A percentile compares a stretch with the other conserved stretches of the same genome.
These are phyloP conservation scores for Etia nguti DNA, from an alignment of 2,113 vertebrate genomes.

Conservation along the genomic window DNA sequence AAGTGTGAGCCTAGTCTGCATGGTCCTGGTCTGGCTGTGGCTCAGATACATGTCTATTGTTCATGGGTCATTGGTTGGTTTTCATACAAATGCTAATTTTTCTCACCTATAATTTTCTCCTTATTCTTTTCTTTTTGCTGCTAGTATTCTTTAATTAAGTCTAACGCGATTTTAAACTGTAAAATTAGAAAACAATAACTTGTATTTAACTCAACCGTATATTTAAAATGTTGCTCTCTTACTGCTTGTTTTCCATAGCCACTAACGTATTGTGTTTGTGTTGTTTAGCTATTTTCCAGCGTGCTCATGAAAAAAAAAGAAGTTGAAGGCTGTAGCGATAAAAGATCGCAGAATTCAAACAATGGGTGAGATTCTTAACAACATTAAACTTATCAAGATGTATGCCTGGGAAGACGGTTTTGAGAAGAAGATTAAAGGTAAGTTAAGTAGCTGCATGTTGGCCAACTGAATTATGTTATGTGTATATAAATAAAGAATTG, in stretches of 20 bases:
- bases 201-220: neutral
- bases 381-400: constrained; percentile 82
- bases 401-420: constrained; percentile 80
- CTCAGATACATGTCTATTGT: neutral
- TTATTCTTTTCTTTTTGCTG: neutral
- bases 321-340: constrained; percentile 54
- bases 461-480: neutral
- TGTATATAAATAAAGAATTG: neutral
- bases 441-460: neutral
- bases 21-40: neutral
- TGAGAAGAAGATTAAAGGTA: constrained; percentile 69
- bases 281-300: constrained; percentile 68
- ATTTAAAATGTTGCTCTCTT: neutral
- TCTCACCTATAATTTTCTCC: neutral
- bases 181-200: neutral
- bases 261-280: neutral
- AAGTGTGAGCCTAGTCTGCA: neutral
- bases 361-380: constrained; percentile 80
- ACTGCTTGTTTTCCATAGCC: neutral
- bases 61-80: neutral
- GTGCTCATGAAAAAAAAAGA: constrained; percentile 65
- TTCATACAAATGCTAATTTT: neutral
- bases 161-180: neutral
- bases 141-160: neutral
- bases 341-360: constrained; percentile 73